A percentile compares a stretch with the other conserved stretches of the same genome.
Evolutionary conservation across 1,140 invertebrate genomes (phyloP).

Genomic region (Eumaeus atala): DNA sequence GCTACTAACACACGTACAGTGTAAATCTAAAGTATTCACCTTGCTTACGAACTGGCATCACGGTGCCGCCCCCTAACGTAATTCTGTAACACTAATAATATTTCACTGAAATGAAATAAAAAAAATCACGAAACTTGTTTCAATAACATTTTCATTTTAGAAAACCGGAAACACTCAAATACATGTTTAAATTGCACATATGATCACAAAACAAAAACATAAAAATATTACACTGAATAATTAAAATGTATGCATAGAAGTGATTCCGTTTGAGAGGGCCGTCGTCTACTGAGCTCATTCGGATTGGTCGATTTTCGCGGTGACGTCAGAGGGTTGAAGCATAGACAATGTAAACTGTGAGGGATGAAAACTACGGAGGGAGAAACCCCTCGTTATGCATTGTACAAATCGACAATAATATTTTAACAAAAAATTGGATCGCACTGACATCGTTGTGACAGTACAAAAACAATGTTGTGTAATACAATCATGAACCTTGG

Average conservation of each 20-base stretch:
- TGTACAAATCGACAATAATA: background rate
- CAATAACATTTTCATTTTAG: slow-evolving; percentile 48
- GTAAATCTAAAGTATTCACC: slow-evolving; percentile 45
- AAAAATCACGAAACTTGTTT: slow-evolving; percentile 40
- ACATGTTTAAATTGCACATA: slow-evolving; percentile 51
- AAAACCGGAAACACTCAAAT: slow-evolving; percentile 49
- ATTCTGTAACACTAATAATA: slow-evolving; percentile 60
- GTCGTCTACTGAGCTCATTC: slow-evolving; percentile 55
- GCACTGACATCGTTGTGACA: background rate
- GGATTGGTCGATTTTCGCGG: slow-evolving; percentile 71
- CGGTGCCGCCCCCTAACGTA: slow-evolving; percentile 68
- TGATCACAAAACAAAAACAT: slow-evolving; percentile 63
- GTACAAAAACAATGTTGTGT: no score
- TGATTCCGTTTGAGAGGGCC: slow-evolving; percentile 52
- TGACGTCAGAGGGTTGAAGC: slow-evolving; percentile 69
- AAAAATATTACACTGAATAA: slow-evolving; percentile 45
- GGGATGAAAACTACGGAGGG: slow-evolving; percentile 34
- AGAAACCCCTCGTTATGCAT: slow-evolving; percentile 15
- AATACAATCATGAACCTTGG: background rate
- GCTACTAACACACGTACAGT: slow-evolving; percentile 8
- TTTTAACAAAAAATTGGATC: background rate
- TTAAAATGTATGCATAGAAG: slow-evolving; percentile 52
- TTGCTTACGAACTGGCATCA: slow-evolving; percentile 76
- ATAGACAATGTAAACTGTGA: slow-evolving; percentile 58
- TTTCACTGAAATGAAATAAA: slow-evolving; percentile 54